These are phyloP conservation scores for Mus spicilegus DNA, from an alignment of 2,113 vertebrate genomes.

Conservation along the genomic window DNA sequence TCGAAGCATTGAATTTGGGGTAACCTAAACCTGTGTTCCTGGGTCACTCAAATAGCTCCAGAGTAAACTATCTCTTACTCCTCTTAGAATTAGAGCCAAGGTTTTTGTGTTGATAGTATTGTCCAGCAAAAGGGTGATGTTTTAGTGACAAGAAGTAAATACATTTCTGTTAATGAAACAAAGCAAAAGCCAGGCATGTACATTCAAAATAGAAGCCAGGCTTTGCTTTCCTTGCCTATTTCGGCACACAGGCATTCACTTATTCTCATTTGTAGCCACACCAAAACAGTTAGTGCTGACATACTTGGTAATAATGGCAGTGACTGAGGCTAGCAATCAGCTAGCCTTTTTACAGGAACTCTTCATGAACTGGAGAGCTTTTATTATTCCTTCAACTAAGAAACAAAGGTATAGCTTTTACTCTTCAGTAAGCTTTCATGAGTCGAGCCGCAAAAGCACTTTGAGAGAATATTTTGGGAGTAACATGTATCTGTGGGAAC, in stretches of 20 bases:
- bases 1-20: background rate
- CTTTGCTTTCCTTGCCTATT: background rate
- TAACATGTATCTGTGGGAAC: conserved; percentile 49
- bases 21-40: background rate
- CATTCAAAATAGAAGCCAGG: conserved; percentile 46
- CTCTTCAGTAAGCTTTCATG: conserved; percentile 18
- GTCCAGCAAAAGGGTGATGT: background rate
- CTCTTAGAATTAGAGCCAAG: background rate
- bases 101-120: background rate
- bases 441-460: conserved; percentile 14
- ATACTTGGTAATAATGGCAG: background rate
- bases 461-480: conserved; percentile 37
- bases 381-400: conserved; percentile 47
- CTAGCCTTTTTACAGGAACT: conserved; percentile 28
- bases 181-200: background rate
- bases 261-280: conserved; percentile 23
- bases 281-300: background rate
- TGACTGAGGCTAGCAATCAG: background rate
- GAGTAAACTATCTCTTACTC: background rate
- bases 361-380: background rate
- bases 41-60: background rate
- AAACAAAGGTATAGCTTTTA: conserved; percentile 50
- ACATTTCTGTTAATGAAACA: conserved; percentile 12
- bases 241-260: background rate
- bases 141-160: background rate